Evolutionary conservation across 2,797 vertebrate genomes (phyloP).

Genomic region (Amblyopsis hoosieri): DNA sequence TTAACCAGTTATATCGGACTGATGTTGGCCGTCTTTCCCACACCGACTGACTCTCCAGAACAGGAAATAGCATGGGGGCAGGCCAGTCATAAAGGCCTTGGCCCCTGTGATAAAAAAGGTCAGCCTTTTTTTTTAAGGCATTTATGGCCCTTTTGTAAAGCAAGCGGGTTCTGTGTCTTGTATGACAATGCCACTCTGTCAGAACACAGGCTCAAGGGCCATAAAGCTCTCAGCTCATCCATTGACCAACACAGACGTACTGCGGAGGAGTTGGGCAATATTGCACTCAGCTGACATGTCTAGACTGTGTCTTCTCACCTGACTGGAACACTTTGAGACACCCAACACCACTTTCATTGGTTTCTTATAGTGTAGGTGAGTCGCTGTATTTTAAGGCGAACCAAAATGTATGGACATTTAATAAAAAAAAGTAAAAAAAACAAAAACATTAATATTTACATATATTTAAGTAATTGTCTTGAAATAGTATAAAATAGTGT

Average conservation of each 20-base stretch:
- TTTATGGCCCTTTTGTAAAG: slow-evolving; percentile 47
- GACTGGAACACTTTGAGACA: not conserved
- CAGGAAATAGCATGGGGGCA: slow-evolving; percentile 30
- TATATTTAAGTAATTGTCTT: too few species aligned
- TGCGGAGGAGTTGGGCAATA: slow-evolving; percentile 6
- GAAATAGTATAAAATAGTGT: too few species aligned
- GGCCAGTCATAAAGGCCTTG: slow-evolving; percentile 24
- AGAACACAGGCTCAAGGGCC: slow-evolving; percentile 36
- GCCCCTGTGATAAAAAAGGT: slow-evolving; percentile 36
- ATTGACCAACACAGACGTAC: slow-evolving; percentile 20
- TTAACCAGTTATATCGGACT: not conserved
- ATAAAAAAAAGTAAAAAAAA: too few species aligned
- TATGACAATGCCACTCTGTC: slow-evolving; percentile 45
- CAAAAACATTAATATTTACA: too few species aligned
- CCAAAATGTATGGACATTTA: too few species aligned
- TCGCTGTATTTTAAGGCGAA: too few species aligned
- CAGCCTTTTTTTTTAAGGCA: slow-evolving; percentile 29
- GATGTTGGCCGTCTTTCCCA: slow-evolving; percentile 11
- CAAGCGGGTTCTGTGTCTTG: slow-evolving; percentile 23
- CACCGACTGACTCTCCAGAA: slow-evolving; percentile 9
- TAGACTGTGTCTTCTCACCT: slow-evolving; percentile 7
- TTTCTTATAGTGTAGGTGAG: too few species aligned
- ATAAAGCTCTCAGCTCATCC: slow-evolving; percentile 45
- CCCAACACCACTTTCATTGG: too few species aligned
- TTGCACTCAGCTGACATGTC: slow-evolving; percentile 8